These are phyloP conservation scores for Baccha elongata DNA, from an alignment of 2,888 invertebrate genomes.

Conservation along the genomic window DNA sequence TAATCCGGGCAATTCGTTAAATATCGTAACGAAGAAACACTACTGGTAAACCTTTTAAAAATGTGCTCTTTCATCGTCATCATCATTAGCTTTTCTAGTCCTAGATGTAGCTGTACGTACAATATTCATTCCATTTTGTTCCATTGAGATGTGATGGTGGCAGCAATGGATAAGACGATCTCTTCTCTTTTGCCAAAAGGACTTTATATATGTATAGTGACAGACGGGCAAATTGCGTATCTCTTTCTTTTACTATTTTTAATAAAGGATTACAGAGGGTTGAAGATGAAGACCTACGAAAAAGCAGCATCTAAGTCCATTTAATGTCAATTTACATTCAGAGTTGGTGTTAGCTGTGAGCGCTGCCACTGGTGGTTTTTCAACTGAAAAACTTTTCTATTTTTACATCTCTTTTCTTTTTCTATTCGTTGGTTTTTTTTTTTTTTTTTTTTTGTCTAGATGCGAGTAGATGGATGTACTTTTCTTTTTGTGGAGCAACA, in stretches of 20 bases:
- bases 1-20: conserved; percentile 64
- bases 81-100: conserved; percentile 30
- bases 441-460: not conserved
- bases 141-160: conserved; percentile 21
- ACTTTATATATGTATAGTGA: conserved; percentile 54
- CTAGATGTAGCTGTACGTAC: not conserved
- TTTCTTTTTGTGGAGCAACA: conserved; percentile 31
- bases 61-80: not conserved
- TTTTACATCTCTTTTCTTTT: not conserved
- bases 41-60: conserved; percentile 24
- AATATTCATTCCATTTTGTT: conserved; percentile 45
- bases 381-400: conserved; percentile 19
- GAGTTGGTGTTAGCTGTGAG: conserved; percentile 25
- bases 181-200: conserved; percentile 11
- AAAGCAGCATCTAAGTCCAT: conserved; percentile 69
- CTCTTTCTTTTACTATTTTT: not conserved
- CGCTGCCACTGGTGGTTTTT: conserved; percentile 2
- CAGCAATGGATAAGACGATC: conserved; percentile 45
- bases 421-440: conserved; percentile 11
- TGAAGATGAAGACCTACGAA: conserved; percentile 32
- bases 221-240: conserved; percentile 58
- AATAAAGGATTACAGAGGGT: not conserved
- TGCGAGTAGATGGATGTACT: conserved; percentile 9
- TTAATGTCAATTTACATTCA: conserved; percentile 70
- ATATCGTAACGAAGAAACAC: conserved; percentile 29